Conservation (phyloP, 2,888 invertebrate species). For the Trilocha varians region DNA sequence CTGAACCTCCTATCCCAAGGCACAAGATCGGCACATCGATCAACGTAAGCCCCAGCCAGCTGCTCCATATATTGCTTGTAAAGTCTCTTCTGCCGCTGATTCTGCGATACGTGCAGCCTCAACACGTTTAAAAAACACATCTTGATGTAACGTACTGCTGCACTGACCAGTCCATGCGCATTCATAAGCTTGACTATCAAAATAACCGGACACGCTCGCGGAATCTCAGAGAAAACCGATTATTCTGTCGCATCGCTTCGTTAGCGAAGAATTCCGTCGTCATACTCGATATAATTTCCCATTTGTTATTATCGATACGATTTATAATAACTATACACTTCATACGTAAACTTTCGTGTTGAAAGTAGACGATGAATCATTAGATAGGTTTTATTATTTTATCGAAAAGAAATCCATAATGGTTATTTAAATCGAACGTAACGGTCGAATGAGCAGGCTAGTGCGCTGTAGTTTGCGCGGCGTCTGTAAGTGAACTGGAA, state of each 20-base stretch:
- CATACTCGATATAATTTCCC: constrained; percentile 29
- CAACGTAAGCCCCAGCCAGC: constrained; percentile 59
- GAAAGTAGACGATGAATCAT: constrained; percentile 56
- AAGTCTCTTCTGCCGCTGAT: constrained; percentile 61
- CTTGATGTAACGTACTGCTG: constrained; percentile 19
- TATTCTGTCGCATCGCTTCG: constrained; percentile 24
- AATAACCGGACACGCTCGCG: constrained; percentile 25
- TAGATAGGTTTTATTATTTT: constrained; percentile 1
- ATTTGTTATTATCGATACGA: constrained; percentile 15
- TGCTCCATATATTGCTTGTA: constrained; percentile 69
- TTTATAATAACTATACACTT: constrained; percentile 15
- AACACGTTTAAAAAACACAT: constrained; percentile 75
- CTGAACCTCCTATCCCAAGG: constrained; percentile 43
- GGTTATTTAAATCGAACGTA: constrained; percentile 23
- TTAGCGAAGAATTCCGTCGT: constrained; percentile 40
- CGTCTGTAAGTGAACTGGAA: constrained; percentile 42
- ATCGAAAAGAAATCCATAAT: constrained; percentile 5
- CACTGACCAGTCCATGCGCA: background rate
- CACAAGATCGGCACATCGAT: constrained; percentile 49
- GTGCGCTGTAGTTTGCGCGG: constrained; percentile 42
- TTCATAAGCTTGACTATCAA: constrained; percentile 42
- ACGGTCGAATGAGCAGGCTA: constrained; percentile 18
- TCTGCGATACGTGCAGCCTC: constrained; percentile 68
- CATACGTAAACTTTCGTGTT: constrained; percentile 52
- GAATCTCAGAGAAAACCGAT: constrained; percentile 52